Evolutionary conservation across 92 coral and sea anemone species (phyloP).

Genomic region (Pocillopora meandrina): DNA sequence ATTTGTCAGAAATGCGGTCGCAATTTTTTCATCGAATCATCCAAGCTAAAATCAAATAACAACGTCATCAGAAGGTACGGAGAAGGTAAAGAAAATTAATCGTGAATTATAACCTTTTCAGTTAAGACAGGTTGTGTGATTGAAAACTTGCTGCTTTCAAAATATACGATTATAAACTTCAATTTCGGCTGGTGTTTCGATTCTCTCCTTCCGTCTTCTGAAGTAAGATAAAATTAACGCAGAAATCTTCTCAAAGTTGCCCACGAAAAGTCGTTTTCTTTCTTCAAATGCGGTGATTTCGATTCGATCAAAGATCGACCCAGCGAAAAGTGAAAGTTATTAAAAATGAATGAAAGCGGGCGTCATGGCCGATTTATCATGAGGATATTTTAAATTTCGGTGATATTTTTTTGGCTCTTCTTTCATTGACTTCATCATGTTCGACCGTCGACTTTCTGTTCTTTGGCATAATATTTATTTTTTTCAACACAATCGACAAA

Average conservation of each 20-base stretch:
- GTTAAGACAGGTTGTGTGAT: conserved; percentile 5
- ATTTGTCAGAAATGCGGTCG: not conserved
- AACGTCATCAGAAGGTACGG: not conserved
- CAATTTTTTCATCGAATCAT: not conserved
- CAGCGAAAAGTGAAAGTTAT: conserved; percentile 27
- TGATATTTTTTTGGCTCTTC: not conserved
- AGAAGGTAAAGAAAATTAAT: conserved; percentile 22
- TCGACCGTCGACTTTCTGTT: not conserved
- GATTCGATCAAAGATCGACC: conserved; percentile 44
- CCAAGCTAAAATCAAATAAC: not conserved
- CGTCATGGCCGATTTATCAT: conserved; percentile 22
- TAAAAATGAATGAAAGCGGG: conserved; percentile 58
- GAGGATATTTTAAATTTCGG: not conserved
- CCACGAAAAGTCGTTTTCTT: conserved; percentile 4
- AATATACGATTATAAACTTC: conserved; percentile 7
- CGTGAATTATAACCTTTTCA: conserved; percentile 24
- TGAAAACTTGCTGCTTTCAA: conserved; percentile 23
- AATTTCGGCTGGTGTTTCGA: conserved; percentile 22
- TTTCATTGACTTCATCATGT: not conserved
- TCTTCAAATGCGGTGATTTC: not conserved
- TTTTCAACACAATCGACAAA: not conserved
- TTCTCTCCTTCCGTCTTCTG: conserved; percentile 11
- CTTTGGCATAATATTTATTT: not conserved
- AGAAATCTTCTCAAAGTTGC: not conserved
- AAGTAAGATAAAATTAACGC: not conserved